These are phyloP conservation scores for Columba guinea DNA, from an alignment of 2,797 vertebrate species.

Conservation along the genomic window DNA sequence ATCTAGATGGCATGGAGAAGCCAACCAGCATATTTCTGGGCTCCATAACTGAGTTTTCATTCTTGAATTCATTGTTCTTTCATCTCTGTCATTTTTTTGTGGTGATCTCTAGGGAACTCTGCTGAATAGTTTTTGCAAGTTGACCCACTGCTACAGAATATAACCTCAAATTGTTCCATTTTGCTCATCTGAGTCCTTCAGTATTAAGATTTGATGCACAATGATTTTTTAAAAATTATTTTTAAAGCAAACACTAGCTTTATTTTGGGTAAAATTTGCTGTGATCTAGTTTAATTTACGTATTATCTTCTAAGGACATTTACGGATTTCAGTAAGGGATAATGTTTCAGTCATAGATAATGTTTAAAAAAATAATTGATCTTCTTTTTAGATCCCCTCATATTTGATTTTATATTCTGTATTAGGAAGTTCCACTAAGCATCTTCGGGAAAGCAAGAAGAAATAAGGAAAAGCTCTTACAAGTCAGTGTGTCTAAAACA, in stretches of 20 bases:
- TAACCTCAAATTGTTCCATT: conserved; percentile 29
- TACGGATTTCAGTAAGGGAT: neutral
- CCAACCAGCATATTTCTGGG: neutral
- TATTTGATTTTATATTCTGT: neutral
- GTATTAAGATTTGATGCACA: neutral
- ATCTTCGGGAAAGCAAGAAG: neutral
- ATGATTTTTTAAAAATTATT: neutral
- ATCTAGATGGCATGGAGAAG: neutral
- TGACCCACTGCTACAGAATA: conserved; percentile 1
- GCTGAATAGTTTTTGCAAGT: conserved; percentile 52
- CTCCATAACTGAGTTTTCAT: conserved; percentile 28
- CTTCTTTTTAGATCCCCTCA: neutral
- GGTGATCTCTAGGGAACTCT: conserved; percentile 33
- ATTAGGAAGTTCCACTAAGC: neutral
- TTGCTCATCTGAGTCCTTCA: neutral
- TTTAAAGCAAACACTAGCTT: conserved; percentile 29
- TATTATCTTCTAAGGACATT: neutral
- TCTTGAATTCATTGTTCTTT: conserved; percentile 26
- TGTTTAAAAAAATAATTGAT: neutral
- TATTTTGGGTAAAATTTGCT: neutral
- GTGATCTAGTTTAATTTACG: neutral
- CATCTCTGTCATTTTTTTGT: neutral
- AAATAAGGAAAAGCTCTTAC: neutral
- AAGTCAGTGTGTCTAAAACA: neutral
- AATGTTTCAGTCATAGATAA: neutral